These are phyloP conservation scores for Mechanitis messenoides DNA, from an alignment of 2,888 invertebrate genomes.

Conservation along the genomic window DNA sequence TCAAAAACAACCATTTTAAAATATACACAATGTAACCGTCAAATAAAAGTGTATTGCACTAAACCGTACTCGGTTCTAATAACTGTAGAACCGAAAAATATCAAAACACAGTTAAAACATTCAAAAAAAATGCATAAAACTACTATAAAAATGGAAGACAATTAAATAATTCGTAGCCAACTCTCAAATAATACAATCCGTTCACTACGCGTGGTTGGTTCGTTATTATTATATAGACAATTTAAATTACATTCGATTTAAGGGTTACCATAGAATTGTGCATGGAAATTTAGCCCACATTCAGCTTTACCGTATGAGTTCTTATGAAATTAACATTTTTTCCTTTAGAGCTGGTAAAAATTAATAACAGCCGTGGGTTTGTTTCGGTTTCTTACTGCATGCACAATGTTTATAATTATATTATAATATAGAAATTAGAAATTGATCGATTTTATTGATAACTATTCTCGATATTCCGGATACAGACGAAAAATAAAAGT, in stretches of 20 bases:
- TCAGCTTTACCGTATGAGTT: background rate
- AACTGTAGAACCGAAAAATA: constrained; percentile 28
- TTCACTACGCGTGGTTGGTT: constrained; percentile 28
- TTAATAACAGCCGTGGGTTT: constrained; percentile 19
- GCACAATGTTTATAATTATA: constrained; percentile 18
- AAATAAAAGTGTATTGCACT: constrained; percentile 69
- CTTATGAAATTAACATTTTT: constrained; percentile 21
- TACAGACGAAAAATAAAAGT: constrained; percentile 6
- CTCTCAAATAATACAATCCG: constrained; percentile 46
- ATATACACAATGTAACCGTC: constrained; percentile 57
- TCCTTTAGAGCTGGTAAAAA: constrained; percentile 19
- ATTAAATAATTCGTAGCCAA: constrained; percentile 76
- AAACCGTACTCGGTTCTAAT: constrained; percentile 52
- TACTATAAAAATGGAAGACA: constrained; percentile 69
- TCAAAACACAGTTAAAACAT: constrained; percentile 31
- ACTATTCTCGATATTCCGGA: background rate
- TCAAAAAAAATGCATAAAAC: constrained; percentile 34
- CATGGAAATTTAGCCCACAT: constrained; percentile 17
- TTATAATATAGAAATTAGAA: constrained; percentile 15
- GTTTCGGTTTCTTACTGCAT: constrained; percentile 18
- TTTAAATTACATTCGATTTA: constrained; percentile 25
- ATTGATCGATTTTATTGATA: constrained; percentile 12
- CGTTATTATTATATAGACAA: constrained; percentile 20
- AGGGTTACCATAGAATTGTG: constrained; percentile 22
- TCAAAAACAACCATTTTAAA: constrained; percentile 43